A percentile compares a stretch with the other conserved stretches of the same genome.
phyloP scores from a whole-genome alignment of 2,113 vertebrate species.

The Phasianus colchicus region DNA sequence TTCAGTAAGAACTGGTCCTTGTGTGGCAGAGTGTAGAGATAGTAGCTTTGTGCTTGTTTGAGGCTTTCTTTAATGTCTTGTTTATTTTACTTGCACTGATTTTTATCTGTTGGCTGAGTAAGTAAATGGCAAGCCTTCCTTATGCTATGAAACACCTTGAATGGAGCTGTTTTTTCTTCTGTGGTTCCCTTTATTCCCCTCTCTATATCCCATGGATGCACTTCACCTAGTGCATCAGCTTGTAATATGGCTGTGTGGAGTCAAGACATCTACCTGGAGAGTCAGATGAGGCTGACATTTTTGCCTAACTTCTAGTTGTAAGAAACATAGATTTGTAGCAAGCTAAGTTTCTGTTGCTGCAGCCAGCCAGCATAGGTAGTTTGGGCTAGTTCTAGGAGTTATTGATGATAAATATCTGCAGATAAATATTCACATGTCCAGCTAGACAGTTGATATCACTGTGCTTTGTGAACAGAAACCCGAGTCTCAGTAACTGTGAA shows the following conservation, averaged over 20 bases:
- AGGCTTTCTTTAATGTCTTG: not conserved
- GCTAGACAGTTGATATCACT: not conserved
- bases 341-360: not conserved
- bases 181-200: fast-evolving
- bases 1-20: not conserved
- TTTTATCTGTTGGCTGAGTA: not conserved
- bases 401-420: not conserved
- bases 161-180: not conserved
- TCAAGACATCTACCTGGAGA: not conserved
- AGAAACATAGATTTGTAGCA: not conserved
- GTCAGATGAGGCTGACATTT: fast-evolving
- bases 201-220: fast-evolving
- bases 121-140: not conserved
- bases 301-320: not conserved
- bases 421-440: not conserved
- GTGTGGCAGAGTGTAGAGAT: not conserved
- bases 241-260: not conserved
- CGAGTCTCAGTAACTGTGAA: not conserved
- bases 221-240: not conserved
- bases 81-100: not conserved
- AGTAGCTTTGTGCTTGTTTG: not conserved
- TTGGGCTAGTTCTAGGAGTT: not conserved
- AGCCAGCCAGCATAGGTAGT: not conserved
- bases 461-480: not conserved
- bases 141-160: not conserved